Evolutionary conservation across 2,113 vertebrate genomes (phyloP), one percentile per base, ranked within the genome.

Genomic region (Perca schrenkii): DNA sequence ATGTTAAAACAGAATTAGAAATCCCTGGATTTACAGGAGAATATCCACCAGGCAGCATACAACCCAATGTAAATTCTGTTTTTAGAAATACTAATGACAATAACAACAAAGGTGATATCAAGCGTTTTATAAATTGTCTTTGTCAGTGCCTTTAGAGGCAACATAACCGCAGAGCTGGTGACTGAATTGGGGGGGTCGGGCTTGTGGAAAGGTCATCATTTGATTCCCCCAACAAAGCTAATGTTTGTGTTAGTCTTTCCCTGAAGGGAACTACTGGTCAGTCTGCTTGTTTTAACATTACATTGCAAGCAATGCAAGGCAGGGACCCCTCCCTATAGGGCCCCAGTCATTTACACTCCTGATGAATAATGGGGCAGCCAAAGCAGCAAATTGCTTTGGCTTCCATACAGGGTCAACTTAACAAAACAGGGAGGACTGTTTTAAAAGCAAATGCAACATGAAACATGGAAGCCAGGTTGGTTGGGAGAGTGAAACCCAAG

Each of bases 301-400:
- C 22, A 62, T 16, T 74, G n/a, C 16, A 34, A 53, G 60, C 58
- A 19, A 43, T 43, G 40, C 40, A 43, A 43, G 2, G 2, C 40
- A 43, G 40, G 40, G 10, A 52, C 72, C 19, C 25, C 17, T 36
- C 71, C 43, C 43, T 31, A 19, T 53, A 43, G 58, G 22, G 19
- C 25, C 56, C 22, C 16, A 16, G 54, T 49, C 57, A 31, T 74
- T 52, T 52, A 64, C 31, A 64, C 4, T 36, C 31, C 34, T 12
- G 22, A 64, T 53, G 60, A 64, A 21, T 53, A 28, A 75, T 75
- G 31, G 49, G 31, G 28, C 47, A 43, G 60, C 60, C 21, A 17
- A 62, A 52, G 56, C 49, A 46, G 11, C n/a, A 43, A 64, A 40
- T 63, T 75, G 60, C 60, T 53, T 40, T 63, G 47, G 70, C 70